Percentiles rank a stretch among this genome's conserved stretches.
These are phyloP conservation scores for Peromyscus polionotus DNA, from an alignment of 2,113 vertebrate genomes.

Conservation along the genomic window DNA sequence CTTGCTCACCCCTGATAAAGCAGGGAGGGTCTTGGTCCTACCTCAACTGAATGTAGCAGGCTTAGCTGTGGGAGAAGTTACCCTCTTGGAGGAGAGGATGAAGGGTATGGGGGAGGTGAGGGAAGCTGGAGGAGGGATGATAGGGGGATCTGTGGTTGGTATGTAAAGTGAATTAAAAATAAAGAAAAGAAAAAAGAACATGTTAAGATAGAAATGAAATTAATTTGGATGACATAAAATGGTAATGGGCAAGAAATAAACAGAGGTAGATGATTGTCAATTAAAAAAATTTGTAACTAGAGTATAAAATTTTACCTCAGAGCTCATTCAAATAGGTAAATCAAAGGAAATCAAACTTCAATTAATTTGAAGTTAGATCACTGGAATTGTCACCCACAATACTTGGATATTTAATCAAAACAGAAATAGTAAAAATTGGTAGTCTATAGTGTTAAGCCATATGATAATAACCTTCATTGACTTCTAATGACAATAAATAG, in stretches of 20 bases:
- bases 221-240: neutral
- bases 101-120: too few relatives aligned
- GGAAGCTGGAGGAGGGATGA: too few relatives aligned
- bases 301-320: neutral
- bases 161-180: too few relatives aligned
- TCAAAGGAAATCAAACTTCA: neutral
- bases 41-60: too few relatives aligned
- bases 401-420: slow-evolving; percentile 16
- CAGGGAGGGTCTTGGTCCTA: too few relatives aligned
- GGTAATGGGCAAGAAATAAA: neutral
- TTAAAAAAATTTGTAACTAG: neutral
- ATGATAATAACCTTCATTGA: neutral
- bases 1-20: too few relatives aligned
- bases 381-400: neutral
- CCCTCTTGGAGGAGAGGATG: too few relatives aligned
- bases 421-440: neutral
- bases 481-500: neutral
- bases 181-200: neutral
- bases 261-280: neutral
- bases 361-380: neutral
- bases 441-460: neutral
- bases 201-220: slow-evolving; percentile 37
- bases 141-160: too few relatives aligned
- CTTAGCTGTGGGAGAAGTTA: too few relatives aligned
- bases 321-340: neutral